Evolutionary conservation across 2,113 vertebrate genomes (phyloP).

Genomic region (Rhinolophus sinicus): DNA sequence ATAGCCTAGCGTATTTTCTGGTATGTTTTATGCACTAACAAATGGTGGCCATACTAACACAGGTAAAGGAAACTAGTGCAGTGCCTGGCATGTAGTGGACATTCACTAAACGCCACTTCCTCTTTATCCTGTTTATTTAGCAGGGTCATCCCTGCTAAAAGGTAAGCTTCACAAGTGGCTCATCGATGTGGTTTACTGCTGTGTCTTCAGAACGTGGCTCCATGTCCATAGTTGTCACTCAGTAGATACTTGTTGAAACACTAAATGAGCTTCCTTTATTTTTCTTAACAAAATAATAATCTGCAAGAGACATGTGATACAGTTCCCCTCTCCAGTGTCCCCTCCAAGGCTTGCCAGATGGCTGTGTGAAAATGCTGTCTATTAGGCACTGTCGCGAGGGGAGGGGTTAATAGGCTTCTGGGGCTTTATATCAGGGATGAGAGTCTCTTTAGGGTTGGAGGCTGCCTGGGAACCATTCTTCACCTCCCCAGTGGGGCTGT

Average conservation of each 20-base stretch:
- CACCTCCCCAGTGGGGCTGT: not conserved
- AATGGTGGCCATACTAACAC: not conserved
- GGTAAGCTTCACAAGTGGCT: not conserved
- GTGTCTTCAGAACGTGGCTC: not conserved
- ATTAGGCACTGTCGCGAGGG: not conserved
- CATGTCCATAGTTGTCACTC: not conserved
- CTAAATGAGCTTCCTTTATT: not conserved
- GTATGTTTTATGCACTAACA: not conserved
- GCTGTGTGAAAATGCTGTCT: not conserved
- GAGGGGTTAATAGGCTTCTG: not conserved
- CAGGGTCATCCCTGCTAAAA: not conserved
- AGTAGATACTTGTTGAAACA: not conserved
- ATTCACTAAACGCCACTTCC: not conserved
- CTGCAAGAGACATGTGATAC: not conserved
- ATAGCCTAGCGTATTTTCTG: not conserved
- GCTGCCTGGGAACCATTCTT: not conserved
- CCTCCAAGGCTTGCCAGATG: not conserved
- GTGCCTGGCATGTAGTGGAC: not conserved
- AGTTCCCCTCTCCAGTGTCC: not conserved
- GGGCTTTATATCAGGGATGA: not conserved
- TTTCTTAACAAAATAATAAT: conserved; percentile 29
- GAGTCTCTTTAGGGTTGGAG: not conserved
- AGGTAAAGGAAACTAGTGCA: not conserved
- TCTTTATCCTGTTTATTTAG: not conserved
- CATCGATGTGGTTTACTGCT: not conserved